Conservation (phyloP, 1,140 invertebrate species). For the Frieseomelitta varia region DNA sequence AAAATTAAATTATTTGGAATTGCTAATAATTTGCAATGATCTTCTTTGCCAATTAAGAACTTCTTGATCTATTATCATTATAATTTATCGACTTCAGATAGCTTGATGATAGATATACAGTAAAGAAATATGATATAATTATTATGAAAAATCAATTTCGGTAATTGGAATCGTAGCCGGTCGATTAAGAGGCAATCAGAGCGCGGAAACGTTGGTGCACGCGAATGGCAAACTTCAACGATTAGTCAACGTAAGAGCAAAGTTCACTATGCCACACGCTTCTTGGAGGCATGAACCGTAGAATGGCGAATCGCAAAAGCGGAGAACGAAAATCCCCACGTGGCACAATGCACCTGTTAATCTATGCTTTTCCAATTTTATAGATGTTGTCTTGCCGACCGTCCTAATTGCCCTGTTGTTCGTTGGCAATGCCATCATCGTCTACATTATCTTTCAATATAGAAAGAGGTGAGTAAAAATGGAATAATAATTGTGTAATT, state of each 20-base stretch:
- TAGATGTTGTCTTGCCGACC: constrained; percentile 85
- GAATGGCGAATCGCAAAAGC: constrained; percentile 5
- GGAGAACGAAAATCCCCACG: neutral
- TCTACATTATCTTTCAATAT: constrained; percentile 87
- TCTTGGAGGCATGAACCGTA: neutral
- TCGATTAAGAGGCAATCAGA: constrained; percentile 17
- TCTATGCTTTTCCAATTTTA: constrained; percentile 73
- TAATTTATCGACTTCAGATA: no score
- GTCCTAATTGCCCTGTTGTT: constrained; percentile 85
- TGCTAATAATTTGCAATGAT: neutral
- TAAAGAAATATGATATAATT: neutral
- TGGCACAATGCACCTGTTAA: neutral
- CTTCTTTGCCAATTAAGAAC: no score
- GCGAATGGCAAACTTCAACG: constrained; percentile 34
- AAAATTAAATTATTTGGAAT: neutral
- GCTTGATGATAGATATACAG: no score
- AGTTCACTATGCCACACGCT: constrained; percentile 63
- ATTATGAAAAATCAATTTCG: neutral
- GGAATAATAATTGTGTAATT: no score
- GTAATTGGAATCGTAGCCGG: neutral
- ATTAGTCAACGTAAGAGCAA: constrained; percentile 52
- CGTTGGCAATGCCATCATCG: constrained; percentile 85
- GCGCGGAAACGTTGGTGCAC: constrained; percentile 8
- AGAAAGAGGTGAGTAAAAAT: constrained; percentile 84
- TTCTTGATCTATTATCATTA: no score